Evolutionary conservation across 1,140 invertebrate species (phyloP).

Genomic region (Drosophila pruinosa): DNA sequence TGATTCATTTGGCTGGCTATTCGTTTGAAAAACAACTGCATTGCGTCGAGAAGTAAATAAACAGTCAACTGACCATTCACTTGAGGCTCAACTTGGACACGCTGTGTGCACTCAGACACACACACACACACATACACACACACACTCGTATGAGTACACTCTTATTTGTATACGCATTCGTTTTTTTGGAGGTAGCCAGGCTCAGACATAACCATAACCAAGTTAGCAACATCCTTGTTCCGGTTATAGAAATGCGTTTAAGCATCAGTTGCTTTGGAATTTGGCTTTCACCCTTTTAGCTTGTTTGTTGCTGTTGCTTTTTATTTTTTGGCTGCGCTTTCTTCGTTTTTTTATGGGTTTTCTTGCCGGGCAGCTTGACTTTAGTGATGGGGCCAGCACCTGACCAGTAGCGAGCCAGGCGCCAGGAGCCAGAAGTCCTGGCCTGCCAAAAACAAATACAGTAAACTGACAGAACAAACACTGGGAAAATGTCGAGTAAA

Average conservation of each 20-base stretch:
- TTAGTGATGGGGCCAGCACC: not conserved
- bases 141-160: not conserved
- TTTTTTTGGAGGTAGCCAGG: slow-evolving; percentile 12
- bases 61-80: slow-evolving; percentile 29
- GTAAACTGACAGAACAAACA: slow-evolving; percentile 65
- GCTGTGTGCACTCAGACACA: not conserved
- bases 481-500: not conserved
- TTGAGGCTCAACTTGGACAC: slow-evolving; percentile 12
- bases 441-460: slow-evolving; percentile 74
- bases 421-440: slow-evolving; percentile 15
- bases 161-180: too few relatives aligned
- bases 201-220: slow-evolving; percentile 62
- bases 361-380: not conserved
- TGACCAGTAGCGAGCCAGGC: slow-evolving; percentile 28
- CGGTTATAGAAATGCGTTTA: slow-evolving; percentile 75
- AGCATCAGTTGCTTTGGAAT: slow-evolving; percentile 51
- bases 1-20: not conserved
- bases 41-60: slow-evolving; percentile 21
- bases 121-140: too few relatives aligned
- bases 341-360: not conserved
- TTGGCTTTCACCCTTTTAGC: slow-evolving; percentile 55
- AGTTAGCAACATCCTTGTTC: slow-evolving; percentile 71
- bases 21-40: slow-evolving; percentile 7
- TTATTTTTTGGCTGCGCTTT: not conserved
- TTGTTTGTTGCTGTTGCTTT: not conserved